Percentiles rank a stretch among this genome's conserved stretches.
phyloP scores from a whole-genome alignment of 2,888 invertebrate species.

The Emmelina monodactyla region DNA sequence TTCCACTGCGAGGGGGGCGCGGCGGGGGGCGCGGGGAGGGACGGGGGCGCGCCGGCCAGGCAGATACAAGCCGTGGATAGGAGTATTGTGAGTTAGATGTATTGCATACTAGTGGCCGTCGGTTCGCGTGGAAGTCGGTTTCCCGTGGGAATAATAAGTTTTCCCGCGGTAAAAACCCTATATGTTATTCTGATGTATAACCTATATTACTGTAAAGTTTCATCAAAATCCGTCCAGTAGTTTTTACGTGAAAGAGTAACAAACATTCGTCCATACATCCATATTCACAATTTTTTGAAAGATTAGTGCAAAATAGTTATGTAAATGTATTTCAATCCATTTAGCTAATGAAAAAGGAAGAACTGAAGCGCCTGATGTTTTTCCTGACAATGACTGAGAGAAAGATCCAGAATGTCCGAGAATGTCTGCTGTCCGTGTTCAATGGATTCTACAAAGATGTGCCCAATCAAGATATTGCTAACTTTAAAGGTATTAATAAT shows the following conservation, averaged over 20 bases:
- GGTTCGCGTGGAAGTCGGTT: too few relatives aligned
- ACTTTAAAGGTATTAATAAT: conserved; percentile 32
- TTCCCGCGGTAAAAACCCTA: too few relatives aligned
- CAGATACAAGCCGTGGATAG: conserved; percentile 27
- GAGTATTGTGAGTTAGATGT: conserved; percentile 30
- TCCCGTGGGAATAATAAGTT: too few relatives aligned
- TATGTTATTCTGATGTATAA: too few relatives aligned
- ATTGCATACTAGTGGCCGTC: too few relatives aligned
- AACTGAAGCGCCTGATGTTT: conserved; percentile 26
- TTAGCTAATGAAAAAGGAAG: conserved; percentile 34
- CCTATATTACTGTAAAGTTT: too few relatives aligned
- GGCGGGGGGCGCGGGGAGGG: not conserved
- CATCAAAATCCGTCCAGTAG: too few relatives aligned
- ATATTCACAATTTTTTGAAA: too few relatives aligned
- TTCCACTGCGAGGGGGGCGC: conserved; percentile 18
- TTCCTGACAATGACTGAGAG: conserved; percentile 28
- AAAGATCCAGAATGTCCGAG: conserved; percentile 34
- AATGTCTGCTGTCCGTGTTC: conserved; percentile 33
- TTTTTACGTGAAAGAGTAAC: too few relatives aligned
- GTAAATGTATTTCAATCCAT: conserved; percentile 2
- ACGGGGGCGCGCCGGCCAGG: conserved; percentile 10
- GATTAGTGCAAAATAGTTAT: too few relatives aligned
- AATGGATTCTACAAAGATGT: conserved; percentile 28
- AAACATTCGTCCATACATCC: too few relatives aligned
- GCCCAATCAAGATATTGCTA: conserved; percentile 16